phyloP scores from a whole-genome alignment of 2,113 vertebrate species.

The Kryptolebias marmoratus region DNA sequence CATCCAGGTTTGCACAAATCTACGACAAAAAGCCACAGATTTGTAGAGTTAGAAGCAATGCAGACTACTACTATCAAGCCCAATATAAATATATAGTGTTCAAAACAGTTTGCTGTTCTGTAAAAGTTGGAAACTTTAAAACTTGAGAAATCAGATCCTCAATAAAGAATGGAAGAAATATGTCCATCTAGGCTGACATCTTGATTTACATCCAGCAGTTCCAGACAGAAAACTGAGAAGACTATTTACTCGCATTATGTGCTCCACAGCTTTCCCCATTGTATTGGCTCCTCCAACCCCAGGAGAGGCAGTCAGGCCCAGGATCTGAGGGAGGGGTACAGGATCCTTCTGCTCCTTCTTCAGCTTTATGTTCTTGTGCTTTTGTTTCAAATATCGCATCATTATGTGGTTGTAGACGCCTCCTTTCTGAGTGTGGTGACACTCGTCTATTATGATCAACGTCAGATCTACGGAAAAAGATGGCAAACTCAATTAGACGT shows the following conservation, averaged over 20 bases:
- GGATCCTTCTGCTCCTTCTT: slow-evolving; percentile 80
- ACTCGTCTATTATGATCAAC: slow-evolving; percentile 95
- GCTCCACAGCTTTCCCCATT: slow-evolving; percentile 85
- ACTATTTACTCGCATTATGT: slow-evolving; percentile 91
- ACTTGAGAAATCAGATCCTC: not conserved
- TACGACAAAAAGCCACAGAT: slow-evolving; percentile 61
- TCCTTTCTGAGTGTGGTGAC: slow-evolving; percentile 96
- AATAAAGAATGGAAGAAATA: not conserved
- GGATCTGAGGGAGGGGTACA: slow-evolving; percentile 86
- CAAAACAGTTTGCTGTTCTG: too few species aligned
- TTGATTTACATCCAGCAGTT: not conserved
- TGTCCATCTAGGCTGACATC: not conserved
- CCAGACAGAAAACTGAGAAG: not conserved
- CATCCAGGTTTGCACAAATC: slow-evolving; percentile 96
- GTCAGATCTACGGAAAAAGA: slow-evolving; percentile 84
- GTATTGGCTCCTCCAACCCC: slow-evolving; percentile 89
- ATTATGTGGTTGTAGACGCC: slow-evolving; percentile 94
- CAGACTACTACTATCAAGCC: not conserved
- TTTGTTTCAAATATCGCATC: slow-evolving; percentile 90
- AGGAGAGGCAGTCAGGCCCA: slow-evolving; percentile 94
- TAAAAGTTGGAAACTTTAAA: too few species aligned
- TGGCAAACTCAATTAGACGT: not conserved
- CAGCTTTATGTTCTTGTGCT: slow-evolving; percentile 80
- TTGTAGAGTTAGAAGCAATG: not conserved
- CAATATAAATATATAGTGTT: too few species aligned